Conservation (phyloP, 2,888 invertebrate genomes). For the Cataglyphis albicans region DNA sequence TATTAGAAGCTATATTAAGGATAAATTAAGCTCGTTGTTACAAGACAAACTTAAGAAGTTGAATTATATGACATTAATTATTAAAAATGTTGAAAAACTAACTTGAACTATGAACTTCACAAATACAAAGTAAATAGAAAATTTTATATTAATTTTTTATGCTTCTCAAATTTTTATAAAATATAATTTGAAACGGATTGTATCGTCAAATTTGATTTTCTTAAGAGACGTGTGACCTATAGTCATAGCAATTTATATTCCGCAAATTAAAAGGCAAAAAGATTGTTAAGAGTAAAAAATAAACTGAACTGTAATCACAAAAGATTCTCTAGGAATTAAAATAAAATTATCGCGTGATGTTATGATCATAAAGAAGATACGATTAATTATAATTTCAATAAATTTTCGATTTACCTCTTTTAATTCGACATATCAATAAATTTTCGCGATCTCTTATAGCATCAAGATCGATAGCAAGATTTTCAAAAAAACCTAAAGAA, state of each 20-base stretch:
- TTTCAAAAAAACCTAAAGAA: not conserved
- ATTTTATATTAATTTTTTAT: not conserved
- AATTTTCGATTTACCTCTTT: not conserved
- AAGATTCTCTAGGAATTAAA: slow-evolving; percentile 6
- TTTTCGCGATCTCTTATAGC: not conserved
- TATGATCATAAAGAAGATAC: not conserved
- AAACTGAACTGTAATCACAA: slow-evolving; percentile 6
- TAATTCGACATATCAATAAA: not conserved
- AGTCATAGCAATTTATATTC: slow-evolving; percentile 11
- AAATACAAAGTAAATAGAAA: not conserved
- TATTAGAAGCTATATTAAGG: not conserved
- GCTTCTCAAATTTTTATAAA: not conserved
- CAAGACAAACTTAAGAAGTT: not conserved
- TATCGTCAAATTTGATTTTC: not conserved
- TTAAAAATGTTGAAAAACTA: not conserved
- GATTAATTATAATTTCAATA: not conserved
- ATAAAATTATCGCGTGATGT: not conserved
- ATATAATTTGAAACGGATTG: not conserved
- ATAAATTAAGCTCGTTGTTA: not conserved
- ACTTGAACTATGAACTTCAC: not conserved
- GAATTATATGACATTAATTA: not conserved
- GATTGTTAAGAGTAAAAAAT: not conserved
- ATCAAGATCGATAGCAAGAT: not conserved
- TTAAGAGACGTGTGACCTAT: not conserved
- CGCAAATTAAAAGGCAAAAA: slow-evolving; percentile 4